Evolutionary conservation across 2,113 vertebrate species (phyloP).

Genomic region (Eolophus roseicapilla): DNA sequence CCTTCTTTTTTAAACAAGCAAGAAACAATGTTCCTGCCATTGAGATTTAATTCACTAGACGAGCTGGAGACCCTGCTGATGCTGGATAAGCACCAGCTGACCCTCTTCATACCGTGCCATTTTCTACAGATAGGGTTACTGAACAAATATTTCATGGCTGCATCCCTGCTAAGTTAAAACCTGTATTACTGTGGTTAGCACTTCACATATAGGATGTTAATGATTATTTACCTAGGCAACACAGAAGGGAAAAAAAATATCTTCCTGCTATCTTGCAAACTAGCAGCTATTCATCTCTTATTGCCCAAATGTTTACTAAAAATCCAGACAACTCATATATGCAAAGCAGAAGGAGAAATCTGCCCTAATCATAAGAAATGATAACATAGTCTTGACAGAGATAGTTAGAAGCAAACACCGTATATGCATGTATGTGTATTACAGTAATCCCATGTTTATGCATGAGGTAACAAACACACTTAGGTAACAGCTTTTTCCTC

Average conservation of each 20-base stretch:
- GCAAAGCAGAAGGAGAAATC: background rate
- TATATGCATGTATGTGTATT: constrained; percentile 64
- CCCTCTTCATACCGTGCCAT: constrained; percentile 60
- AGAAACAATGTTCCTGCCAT: constrained; percentile 20
- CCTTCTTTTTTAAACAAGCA: constrained; percentile 10
- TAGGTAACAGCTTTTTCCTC: constrained; percentile 80
- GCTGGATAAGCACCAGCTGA: constrained; percentile 37
- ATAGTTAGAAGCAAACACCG: constrained; percentile 22
- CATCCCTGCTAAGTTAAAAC: constrained; percentile 60
- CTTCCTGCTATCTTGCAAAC: constrained; percentile 36
- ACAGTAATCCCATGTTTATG: constrained; percentile 78
- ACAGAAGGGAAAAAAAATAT: constrained; percentile 34
- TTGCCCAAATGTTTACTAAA: background rate
- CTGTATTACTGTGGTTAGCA: constrained; percentile 22
- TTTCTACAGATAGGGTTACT: constrained; percentile 46
- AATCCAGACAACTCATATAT: background rate
- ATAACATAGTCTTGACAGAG: constrained; percentile 61
- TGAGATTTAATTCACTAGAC: constrained; percentile 41
- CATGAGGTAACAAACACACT: constrained; percentile 81
- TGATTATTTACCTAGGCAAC: constrained; percentile 54
- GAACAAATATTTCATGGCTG: constrained; percentile 53
- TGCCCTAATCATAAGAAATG: background rate
- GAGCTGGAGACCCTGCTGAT: constrained; percentile 53
- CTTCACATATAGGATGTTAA: constrained; percentile 51
- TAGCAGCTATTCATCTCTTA: constrained; percentile 14